These are phyloP conservation scores for Asbolus verrucosus DNA, from an alignment of 1,140 invertebrate genomes.

Conservation along the genomic window DNA sequence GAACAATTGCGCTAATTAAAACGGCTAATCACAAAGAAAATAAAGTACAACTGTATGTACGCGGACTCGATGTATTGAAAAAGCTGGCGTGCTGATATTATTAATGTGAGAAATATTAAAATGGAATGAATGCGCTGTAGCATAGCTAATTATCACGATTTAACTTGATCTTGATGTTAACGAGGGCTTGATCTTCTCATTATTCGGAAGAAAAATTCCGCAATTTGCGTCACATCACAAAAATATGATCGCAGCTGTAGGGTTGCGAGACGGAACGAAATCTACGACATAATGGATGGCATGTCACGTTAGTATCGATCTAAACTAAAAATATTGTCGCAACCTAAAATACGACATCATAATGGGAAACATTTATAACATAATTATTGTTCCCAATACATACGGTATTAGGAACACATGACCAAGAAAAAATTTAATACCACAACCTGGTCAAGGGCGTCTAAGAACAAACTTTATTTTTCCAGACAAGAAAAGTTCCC, in stretches of 20 bases:
- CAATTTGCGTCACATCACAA: too few species aligned
- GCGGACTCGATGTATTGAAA: neutral
- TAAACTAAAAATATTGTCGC: slow-evolving; percentile 27
- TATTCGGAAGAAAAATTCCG: neutral
- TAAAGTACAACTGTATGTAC: neutral
- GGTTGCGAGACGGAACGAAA: too few species aligned
- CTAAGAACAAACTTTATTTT: too few species aligned
- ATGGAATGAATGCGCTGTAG: neutral
- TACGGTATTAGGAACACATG: too few species aligned
- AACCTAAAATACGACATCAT: slow-evolving; percentile 2
- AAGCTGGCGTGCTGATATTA: neutral
- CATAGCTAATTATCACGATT: too few species aligned
- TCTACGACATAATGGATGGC: slow-evolving; percentile 1
- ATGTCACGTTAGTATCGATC: slow-evolving; percentile 17
- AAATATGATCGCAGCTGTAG: too few species aligned
- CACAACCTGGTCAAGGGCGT: too few species aligned
- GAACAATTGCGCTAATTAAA: slow-evolving; percentile 61
- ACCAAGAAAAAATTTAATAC: too few species aligned
- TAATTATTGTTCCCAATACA: too few species aligned
- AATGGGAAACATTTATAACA: neutral
- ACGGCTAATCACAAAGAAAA: neutral
- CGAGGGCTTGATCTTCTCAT: neutral
- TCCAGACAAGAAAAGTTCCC: too few species aligned
- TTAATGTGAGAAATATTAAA: neutral
- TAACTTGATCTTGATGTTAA: too few species aligned